Evolutionary conservation across 2,113 vertebrate species (phyloP), one percentile per base, ranked within the genome.

Genomic region (Casuarius casuarius): DNA sequence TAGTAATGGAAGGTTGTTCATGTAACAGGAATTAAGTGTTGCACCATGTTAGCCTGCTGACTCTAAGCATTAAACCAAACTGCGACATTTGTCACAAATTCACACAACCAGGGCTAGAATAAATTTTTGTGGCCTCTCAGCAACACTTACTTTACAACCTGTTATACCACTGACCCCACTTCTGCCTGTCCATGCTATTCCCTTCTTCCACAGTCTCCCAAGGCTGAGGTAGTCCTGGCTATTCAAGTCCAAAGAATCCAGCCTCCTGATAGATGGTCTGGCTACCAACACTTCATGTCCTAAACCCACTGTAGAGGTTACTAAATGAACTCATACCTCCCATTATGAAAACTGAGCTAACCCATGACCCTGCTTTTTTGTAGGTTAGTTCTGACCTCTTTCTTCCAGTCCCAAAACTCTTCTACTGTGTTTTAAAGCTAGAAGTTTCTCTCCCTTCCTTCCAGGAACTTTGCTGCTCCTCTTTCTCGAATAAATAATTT

Each of bases 291-390:
- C 19, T 71, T 44, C 79, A 28, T 16, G 1, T 44, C 54, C 22
- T 23, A 72, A 72, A 65, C 42, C 26, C n/a, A 23, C 23, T 22
- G 4, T 2, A 85, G 44, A n/a, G 44, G 14, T 20, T 25, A 68
- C 4, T 52, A 52, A 84, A 79, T 20, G 23, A 87, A 31, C 12
- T 7, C 56, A 7, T 51, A 75, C 23, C 75, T 72, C 52, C 48
- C 15, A 25, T 40, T 70, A 16, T 38, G 35, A 51, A 90, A 92
- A 85, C 2, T 42, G 21, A 48, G 87, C 8, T 70, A 29, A 73
- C 35, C 22, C 1, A 0, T 13, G 52, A 62, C 10, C 7, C 5
- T 49, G 7, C 59, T 19, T 20, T 74, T 72, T 17, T 61, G 35
- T 77, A 51, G 21, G 5, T 44, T 58, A 11, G 7, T 86, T 94